Evolutionary conservation across 2,797 vertebrate species (phyloP).

Genomic region (Tragelaphus oryx): DNA sequence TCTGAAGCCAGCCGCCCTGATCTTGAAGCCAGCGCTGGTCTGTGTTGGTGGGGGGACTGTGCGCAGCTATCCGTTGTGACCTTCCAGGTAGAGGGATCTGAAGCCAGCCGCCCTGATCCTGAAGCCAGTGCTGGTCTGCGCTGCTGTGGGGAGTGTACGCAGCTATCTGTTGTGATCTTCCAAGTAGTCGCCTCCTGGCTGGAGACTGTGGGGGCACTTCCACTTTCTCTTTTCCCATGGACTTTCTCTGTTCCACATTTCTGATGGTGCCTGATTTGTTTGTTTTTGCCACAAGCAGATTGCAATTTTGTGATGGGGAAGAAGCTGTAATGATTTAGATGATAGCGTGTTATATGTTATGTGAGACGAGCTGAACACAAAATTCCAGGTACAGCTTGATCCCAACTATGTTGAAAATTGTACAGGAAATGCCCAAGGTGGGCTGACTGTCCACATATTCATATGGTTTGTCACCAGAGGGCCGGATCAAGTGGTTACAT

Average conservation of each 20-base stretch:
- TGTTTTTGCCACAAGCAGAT: background rate
- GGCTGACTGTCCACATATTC: rapidly evolving
- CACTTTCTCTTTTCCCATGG: background rate
- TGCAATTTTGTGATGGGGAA: background rate
- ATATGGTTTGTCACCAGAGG: rapidly evolving
- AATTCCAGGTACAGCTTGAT: background rate
- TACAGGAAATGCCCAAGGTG: background rate
- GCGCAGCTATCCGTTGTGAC: rapidly evolving
- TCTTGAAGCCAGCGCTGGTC: background rate
- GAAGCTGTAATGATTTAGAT: background rate
- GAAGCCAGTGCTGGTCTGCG: background rate
- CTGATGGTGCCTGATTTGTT: background rate
- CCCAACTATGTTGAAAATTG: rapidly evolving
- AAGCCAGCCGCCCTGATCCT: background rate
- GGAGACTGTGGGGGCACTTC: background rate
- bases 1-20: background rate
- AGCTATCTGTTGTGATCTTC: rapidly evolving
- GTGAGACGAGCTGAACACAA: background rate
- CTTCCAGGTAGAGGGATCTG: background rate
- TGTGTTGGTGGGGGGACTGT: rapidly evolving
- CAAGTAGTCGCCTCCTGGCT: rapidly evolving
- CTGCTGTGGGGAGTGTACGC: rapidly evolving
- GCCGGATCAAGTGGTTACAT: rapidly evolving
- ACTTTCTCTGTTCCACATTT: background rate
- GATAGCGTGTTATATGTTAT: too few species aligned